A percentile compares a stretch with the other conserved stretches of the same genome.
phyloP scores from a whole-genome alignment of 1,140 invertebrate species.

The Papilio glaucus region DNA sequence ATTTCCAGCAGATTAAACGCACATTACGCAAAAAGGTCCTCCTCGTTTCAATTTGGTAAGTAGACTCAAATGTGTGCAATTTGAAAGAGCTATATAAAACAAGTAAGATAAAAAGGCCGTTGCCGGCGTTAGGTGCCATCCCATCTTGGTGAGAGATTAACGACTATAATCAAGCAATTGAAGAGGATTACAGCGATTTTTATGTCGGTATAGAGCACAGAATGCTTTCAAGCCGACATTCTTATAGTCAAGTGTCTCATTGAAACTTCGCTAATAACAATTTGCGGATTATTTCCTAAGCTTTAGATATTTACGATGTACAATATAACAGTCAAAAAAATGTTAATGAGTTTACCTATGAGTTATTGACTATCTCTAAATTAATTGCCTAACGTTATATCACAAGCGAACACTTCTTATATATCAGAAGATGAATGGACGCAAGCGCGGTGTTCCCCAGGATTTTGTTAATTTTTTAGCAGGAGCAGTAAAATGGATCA shows the following conservation, averaged over 20 bases:
- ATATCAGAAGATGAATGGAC: too few relatives aligned
- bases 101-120: conserved; percentile 63
- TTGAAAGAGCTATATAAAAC: conserved; percentile 69
- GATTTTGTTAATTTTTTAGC: too few relatives aligned
- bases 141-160: conserved; percentile 72
- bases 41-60: conserved; percentile 74
- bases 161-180: conserved; percentile 79
- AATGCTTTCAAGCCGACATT: conserved; percentile 41
- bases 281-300: conserved; percentile 26
- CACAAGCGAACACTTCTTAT: too few relatives aligned
- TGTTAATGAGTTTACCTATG: not conserved
- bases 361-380: too few relatives aligned
- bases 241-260: conserved; percentile 65
- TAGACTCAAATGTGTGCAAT: conserved; percentile 72
- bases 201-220: conserved; percentile 63
- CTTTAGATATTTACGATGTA: not conserved
- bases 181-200: conserved; percentile 75
- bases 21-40: conserved; percentile 36
- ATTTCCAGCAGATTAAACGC: conserved; percentile 9
- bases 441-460: too few relatives aligned
- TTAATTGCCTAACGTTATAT: too few relatives aligned
- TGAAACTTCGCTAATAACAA: conserved; percentile 71
- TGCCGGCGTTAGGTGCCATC: conserved; percentile 56
- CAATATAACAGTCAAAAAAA: not conserved
- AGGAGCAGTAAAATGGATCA: too few relatives aligned